Evolutionary conservation across 2,888 invertebrate species (phyloP), one percentile per base, ranked within the genome.

Genomic region (Sphaeridia pumilis): DNA sequence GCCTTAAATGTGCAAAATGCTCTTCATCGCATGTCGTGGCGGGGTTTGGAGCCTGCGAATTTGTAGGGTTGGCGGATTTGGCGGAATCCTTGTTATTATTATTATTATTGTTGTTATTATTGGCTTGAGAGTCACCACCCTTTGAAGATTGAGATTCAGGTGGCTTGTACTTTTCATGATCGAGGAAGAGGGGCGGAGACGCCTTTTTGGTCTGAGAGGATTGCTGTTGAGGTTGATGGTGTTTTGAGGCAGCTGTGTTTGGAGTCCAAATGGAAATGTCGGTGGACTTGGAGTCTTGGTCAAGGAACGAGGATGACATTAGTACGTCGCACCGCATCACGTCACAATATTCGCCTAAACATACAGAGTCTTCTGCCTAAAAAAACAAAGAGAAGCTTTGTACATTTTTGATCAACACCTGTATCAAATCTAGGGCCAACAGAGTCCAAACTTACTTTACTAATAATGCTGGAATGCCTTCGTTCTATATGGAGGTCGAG

Each of bases 281-380:
- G 17, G 65, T 65, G 1, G 65, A 65, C 27, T 59, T 60, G 25
- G 60, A 61, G 22, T 63, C 65, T 48, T 65, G 60, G 45, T 63
- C 60, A 42, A 63, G 35, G 46, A 64, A 61, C 2, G 64, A 64
- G n/a, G 48, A 21, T 56, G 82, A 81, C 61, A 82, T 77, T 65
- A 89, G 74, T 49, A 92, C 87, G 70, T 90, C 88, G 72, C 93
- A 93, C 65, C 93, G 80, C 84, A 93, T 89, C 66, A 93, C 87
- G 74, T 93, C 92, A 76, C 93, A 94, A 74, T 85, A 92, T 72
- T 92, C 89, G 48, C 90, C 88, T 67, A 92, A 77, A 72, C 93
- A 93, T 67, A 92, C 84, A 58, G 88, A 84, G 72, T 90, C 89
- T 73, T 89, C 87, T 52, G 84, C 87, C 90, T 90, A 68, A 26